phyloP scores from a whole-genome alignment of 2,797 vertebrate genomes.

The Euphonia xanthogaster region DNA sequence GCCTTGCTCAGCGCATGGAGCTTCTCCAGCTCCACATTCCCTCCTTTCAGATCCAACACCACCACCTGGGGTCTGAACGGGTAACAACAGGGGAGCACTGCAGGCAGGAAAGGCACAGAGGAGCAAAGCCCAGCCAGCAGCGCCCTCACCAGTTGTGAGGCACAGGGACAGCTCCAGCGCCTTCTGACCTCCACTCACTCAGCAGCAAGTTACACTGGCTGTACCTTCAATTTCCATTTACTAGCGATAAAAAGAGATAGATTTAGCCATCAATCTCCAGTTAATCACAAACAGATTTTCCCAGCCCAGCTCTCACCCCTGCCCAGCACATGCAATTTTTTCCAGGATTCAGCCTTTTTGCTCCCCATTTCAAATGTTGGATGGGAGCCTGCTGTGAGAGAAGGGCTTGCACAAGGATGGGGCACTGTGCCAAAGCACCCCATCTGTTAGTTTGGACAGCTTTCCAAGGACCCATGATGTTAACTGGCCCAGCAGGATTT shows the following conservation, averaged over 20 bases:
- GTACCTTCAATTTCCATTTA: neutral
- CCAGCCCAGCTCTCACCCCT: neutral
- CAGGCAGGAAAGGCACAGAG: no score
- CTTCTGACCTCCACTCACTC: neutral
- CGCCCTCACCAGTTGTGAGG: rapidly evolving
- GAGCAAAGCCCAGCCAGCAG: rapidly evolving
- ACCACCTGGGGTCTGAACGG: rapidly evolving
- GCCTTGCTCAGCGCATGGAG: rapidly evolving
- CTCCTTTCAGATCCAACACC: neutral
- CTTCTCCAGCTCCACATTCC: neutral
- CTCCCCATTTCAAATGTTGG: neutral
- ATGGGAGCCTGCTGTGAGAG: neutral
- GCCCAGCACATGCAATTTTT: neutral
- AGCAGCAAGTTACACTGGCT: neutral
- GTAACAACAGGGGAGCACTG: rapidly evolving
- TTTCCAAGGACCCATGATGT: neutral
- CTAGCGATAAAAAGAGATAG: neutral
- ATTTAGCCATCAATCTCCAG: neutral
- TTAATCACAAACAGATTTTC: neutral
- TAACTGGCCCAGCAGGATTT: neutral
- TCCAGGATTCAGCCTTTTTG: neutral
- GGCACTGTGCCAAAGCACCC: neutral
- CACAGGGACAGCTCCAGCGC: rapidly evolving
- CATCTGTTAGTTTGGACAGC: neutral
- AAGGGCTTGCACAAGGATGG: neutral